These are phyloP conservation scores for Epistrophe eligans DNA, from an alignment of 2,888 invertebrate species.

Conservation along the genomic window DNA sequence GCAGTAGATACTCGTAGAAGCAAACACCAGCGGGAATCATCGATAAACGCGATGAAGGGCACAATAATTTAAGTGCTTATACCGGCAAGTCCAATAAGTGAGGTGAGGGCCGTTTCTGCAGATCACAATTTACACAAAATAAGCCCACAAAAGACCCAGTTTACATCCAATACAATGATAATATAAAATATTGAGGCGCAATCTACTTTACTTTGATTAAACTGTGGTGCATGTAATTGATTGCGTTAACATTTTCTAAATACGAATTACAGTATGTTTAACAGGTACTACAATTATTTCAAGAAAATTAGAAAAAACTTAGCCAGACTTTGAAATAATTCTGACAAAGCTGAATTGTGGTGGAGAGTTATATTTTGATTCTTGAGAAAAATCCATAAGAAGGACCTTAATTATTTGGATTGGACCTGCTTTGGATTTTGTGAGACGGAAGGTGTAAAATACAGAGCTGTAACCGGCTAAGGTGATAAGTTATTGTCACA, in stretches of 20 bases:
- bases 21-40: conserved; percentile 9
- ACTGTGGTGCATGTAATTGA: conserved; percentile 63
- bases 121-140: conserved; percentile 36
- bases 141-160: conserved; percentile 31
- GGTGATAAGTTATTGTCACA: too few relatives aligned
- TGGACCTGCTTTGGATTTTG: too few relatives aligned
- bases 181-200: conserved; percentile 34
- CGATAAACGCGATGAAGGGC: conserved; percentile 52
- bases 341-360: not conserved
- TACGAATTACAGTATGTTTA: conserved; percentile 31
- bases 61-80: conserved; percentile 28
- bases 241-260: conserved; percentile 35
- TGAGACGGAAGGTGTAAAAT: too few relatives aligned
- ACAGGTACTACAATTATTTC: not conserved
- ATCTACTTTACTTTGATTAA: conserved; percentile 68
- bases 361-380: too few relatives aligned
- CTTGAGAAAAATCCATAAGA: too few relatives aligned
- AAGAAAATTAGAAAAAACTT: too few relatives aligned
- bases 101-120: conserved; percentile 29
- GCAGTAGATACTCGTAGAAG: not conserved
- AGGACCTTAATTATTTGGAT: too few relatives aligned
- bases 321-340: too few relatives aligned
- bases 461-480: too few relatives aligned
- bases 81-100: conserved; percentile 3
- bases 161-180: conserved; percentile 17